A percentile compares a stretch with the other conserved stretches of the same genome.
phyloP scores from a whole-genome alignment of 2,113 vertebrate genomes.

The Chloroceryle aenea region DNA sequence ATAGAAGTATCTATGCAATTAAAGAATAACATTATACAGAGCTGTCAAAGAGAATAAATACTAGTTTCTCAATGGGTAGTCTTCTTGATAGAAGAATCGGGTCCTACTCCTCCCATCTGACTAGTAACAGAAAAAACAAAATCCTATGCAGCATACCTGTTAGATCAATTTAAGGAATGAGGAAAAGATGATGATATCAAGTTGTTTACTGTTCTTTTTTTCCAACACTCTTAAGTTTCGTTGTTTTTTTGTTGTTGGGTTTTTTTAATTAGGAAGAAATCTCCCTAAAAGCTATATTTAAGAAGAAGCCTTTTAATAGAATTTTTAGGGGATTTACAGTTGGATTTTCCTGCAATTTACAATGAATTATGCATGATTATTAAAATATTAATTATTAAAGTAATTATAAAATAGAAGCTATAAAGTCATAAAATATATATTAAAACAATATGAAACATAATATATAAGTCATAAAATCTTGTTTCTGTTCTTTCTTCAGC shows the following conservation, averaged over 20 bases:
- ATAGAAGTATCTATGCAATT: neutral
- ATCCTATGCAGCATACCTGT: neutral
- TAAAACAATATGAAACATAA: neutral
- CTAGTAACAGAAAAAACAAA: neutral
- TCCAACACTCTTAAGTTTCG: neutral
- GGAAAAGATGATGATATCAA: neutral
- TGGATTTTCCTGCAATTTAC: neutral
- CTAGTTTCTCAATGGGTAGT: neutral
- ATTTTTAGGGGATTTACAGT: neutral
- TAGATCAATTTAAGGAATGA: neutral
- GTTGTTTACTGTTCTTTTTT: neutral
- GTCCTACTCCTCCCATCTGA: neutral
- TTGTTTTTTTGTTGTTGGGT: neutral
- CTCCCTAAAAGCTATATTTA: neutral
- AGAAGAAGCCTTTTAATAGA: neutral
- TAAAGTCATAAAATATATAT: no score
- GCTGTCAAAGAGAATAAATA: neutral
- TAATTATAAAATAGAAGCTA: neutral
- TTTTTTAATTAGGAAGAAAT: neutral
- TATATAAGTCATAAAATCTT: neutral
- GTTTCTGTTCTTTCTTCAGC: slow-evolving; percentile 68
- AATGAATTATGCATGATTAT: neutral
- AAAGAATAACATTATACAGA: neutral
- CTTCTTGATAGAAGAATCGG: neutral
- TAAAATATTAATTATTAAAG: neutral